Percentiles rank a stretch among this genome's conserved stretches.
Conservation (phyloP, 2,113 vertebrate genomes). For the Mesocricetus auratus region DNA sequence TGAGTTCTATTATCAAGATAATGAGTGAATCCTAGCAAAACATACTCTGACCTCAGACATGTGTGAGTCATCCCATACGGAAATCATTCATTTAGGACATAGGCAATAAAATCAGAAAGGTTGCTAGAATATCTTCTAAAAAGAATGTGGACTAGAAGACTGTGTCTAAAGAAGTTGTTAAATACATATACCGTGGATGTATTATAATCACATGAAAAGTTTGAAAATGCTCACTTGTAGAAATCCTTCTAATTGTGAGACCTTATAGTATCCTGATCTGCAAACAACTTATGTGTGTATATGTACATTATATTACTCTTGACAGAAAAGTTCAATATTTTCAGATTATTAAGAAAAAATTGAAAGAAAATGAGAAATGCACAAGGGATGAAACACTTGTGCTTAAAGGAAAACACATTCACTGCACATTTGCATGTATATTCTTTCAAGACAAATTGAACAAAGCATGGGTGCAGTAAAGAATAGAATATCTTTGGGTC, state of each 20-base stretch:
- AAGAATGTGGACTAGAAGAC: not conserved
- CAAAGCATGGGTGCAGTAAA: not conserved
- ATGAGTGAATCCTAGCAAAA: not conserved
- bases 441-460: no score
- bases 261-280: not conserved
- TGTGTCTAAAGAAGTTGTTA: not conserved
- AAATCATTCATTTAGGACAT: not conserved
- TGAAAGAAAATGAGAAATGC: not conserved
- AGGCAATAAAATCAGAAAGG: not conserved
- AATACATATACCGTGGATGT: not conserved
- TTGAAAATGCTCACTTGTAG: not conserved
- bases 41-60: not conserved
- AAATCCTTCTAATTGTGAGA: not conserved
- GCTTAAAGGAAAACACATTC: not conserved
- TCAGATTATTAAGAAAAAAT: not conserved
- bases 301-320: slow-evolving; percentile 26
- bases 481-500: not conserved
- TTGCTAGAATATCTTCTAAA: no score
- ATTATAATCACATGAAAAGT: not conserved
- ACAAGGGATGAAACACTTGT: not conserved
- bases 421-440: no score
- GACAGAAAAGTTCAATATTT: not conserved
- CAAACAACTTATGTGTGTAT: not conserved
- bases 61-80: not conserved
- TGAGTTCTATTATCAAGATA: not conserved